phyloP scores from a whole-genome alignment of 2,888 invertebrate genomes.

The Vanessa cardui region DNA sequence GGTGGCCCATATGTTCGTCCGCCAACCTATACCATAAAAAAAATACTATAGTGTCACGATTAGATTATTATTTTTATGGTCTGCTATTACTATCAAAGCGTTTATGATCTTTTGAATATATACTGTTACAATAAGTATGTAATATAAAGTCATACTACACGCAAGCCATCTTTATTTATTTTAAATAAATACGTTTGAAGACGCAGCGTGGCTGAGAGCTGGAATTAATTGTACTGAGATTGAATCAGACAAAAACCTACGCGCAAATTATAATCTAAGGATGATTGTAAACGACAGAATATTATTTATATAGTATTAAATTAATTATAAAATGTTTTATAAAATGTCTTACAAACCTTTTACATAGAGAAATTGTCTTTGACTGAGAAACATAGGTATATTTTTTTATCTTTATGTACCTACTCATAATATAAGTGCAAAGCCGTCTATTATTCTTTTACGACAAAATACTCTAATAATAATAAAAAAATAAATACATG shows the following conservation, averaged over 20 bases:
- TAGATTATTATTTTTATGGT: not conserved
- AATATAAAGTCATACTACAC: constrained; percentile 13
- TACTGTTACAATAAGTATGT: not conserved
- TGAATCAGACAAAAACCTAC: constrained; percentile 32
- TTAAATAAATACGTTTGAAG: not conserved
- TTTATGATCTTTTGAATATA: not conserved
- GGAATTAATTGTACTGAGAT: constrained; percentile 15
- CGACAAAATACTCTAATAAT: too few species aligned
- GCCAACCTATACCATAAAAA: too few species aligned
- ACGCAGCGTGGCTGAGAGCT: constrained; percentile 2
- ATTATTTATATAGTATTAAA: not conserved
- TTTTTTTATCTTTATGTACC: too few species aligned
- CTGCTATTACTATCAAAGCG: not conserved
- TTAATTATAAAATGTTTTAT: not conserved
- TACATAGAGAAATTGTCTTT: too few species aligned
- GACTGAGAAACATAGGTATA: too few species aligned
- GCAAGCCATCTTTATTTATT: constrained; percentile 3
- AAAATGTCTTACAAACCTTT: not conserved
- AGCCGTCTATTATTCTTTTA: too few species aligned
- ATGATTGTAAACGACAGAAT: not conserved
- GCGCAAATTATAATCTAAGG: constrained; percentile 24
- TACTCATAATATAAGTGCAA: too few species aligned
- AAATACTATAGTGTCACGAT: not conserved
- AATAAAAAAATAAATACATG: too few species aligned
- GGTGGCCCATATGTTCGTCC: too few species aligned